Evolutionary conservation across 2,797 vertebrate genomes (phyloP), one percentile per base, ranked within the genome.

Genomic region (Pitangus sulphuratus): DNA sequence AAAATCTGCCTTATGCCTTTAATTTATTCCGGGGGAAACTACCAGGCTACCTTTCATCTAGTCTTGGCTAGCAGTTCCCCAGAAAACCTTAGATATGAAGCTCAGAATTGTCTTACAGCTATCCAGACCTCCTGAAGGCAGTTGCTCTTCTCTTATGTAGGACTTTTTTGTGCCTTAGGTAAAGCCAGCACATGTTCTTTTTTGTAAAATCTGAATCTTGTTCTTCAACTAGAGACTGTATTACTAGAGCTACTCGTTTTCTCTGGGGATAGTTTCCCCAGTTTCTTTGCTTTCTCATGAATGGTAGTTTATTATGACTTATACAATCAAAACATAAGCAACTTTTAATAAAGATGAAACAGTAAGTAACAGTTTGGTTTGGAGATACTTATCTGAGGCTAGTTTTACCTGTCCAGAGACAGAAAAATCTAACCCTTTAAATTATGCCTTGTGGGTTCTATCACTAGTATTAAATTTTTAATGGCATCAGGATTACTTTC

Each of bases 281-380:
- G 12, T 51, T 81, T 44, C 75, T 93, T 72, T 89, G 8, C 54
- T 92, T 87, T 87, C 71, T 85, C 19, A 13, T 56, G 16, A 74
- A 54, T 70, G 66, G 30, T 15, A 26, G 44, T 39, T 85, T 66
- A 39, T 45, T 88, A 25, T 51, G 14, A 74, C 70, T 87, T 89
- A 80, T 60, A 15, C 20, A 79, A 70, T 77, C 24, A 66, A 83
- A 92, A 40, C 70, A 93, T 76, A 58, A 88, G 37, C 20, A 77
- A 21, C n/a, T 50, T 57, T 40, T 61, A 76, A 50, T 60, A 40
- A 72, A 51, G 39, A 47, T 69, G 25, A 72, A 92, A 61, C 12
- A 58, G 5, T 28, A 75, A 66, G 6, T 65, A 84, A 40, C 25
- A 70, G 26, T 78, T 58, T 87, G 30, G 3, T 54, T 53, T 89